Percentiles rank a stretch among this genome's conserved stretches.
These are phyloP conservation scores for Camelus dromedarius DNA, from an alignment of 2,113 vertebrate species.

Conservation along the genomic window DNA sequence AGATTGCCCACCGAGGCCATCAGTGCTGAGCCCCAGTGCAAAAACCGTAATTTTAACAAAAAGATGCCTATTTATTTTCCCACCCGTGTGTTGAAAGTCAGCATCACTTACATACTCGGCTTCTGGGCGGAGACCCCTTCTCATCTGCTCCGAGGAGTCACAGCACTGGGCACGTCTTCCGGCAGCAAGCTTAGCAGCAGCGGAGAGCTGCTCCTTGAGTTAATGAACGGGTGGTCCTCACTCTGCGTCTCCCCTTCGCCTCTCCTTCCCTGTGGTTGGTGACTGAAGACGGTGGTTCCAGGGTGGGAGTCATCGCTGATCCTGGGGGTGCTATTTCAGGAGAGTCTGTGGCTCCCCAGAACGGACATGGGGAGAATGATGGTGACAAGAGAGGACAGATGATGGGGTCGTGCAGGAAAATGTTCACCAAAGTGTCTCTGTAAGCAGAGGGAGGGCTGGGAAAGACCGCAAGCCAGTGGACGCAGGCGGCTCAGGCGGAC, in stretches of 20 bases:
- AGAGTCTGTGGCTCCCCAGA: constrained; percentile 7
- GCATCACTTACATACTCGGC: constrained; percentile 77
- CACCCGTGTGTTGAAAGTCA: not conserved
- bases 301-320: not conserved
- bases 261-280: constrained; percentile 60
- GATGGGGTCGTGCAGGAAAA: constrained; percentile 88
- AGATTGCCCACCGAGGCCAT: accelerated
- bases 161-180: constrained; percentile 89
- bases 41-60: not conserved
- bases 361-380: constrained; percentile 65
- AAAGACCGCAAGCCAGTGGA: constrained; percentile 67
- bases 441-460: constrained; percentile 81
- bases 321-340: not conserved
- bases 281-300: constrained; percentile 54
- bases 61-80: not conserved
- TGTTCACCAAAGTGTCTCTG: constrained; percentile 85
- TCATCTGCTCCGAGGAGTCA: constrained; percentile 78
- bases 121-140: not conserved
- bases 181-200: constrained; percentile 93
- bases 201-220: constrained; percentile 92
- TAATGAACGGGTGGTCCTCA: constrained; percentile 73
- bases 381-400: constrained; percentile 80
- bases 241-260: constrained; percentile 56
- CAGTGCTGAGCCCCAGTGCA: accelerated
- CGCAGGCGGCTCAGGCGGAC: accelerated